These are phyloP conservation scores for Telmatherina bonti DNA, from an alignment of 2,797 vertebrate genomes.

Conservation along the genomic window DNA sequence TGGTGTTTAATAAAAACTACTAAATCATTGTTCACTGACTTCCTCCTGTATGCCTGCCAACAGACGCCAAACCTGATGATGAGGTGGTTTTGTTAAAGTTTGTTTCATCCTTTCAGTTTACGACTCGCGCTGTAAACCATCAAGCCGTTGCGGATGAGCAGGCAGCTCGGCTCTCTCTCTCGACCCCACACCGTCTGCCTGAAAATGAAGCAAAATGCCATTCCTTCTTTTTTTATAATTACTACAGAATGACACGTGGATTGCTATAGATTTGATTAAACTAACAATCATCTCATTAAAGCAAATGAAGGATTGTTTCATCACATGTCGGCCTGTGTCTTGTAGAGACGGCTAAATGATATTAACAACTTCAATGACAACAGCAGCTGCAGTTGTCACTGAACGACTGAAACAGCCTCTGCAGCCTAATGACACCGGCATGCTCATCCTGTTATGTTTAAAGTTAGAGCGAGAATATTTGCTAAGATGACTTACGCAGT, in stretches of 20 bases:
- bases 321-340: constrained; percentile 20
- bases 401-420: constrained; percentile 26
- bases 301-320: constrained; percentile 18
- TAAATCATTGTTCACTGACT: not conserved
- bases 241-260: constrained; percentile 23
- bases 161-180: constrained; percentile 10
- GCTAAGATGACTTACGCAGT: constrained; percentile 49
- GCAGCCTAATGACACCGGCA: constrained; percentile 32
- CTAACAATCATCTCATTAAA: constrained; percentile 12
- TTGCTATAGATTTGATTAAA: constrained; percentile 20
- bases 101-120: constrained; percentile 43
- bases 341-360: constrained; percentile 4
- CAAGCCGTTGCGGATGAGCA: too few relatives aligned
- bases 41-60: constrained; percentile 7
- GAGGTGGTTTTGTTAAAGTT: constrained; percentile 21
- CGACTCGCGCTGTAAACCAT: constrained; percentile 34
- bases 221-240: not conserved
- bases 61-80: constrained; percentile 1
- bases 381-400: constrained; percentile 28
- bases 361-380: constrained; percentile 35
- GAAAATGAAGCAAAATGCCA: constrained; percentile 11
- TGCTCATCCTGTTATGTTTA: constrained; percentile 56
- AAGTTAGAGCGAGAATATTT: constrained; percentile 42
- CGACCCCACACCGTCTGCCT: not conserved
- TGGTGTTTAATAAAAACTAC: too few relatives aligned